These are phyloP conservation scores for Melanotaenia duboulayi DNA, from an alignment of 2,113 vertebrate species.

Conservation along the genomic window DNA sequence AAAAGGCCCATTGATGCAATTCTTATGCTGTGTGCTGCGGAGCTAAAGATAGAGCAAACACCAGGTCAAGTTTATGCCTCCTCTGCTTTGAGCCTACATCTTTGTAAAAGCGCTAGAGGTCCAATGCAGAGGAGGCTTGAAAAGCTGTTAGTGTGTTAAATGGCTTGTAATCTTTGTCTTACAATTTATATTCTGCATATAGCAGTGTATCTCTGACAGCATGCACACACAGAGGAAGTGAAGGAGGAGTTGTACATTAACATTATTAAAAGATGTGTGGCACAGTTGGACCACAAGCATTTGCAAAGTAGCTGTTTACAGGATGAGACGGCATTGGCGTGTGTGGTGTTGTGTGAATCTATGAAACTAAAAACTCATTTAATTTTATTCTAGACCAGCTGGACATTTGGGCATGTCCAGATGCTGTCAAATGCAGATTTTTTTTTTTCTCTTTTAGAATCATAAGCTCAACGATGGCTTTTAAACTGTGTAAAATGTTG, in stretches of 20 bases:
- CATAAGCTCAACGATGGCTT: not conserved
- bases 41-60: slow-evolving; percentile 63
- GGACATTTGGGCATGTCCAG: not conserved
- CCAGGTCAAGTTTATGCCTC: slow-evolving; percentile 41
- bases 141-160: slow-evolving; percentile 10
- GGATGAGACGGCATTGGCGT: not conserved
- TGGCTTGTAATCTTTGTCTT: slow-evolving; percentile 7
- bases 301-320: slow-evolving; percentile 3
- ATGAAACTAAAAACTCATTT: not conserved
- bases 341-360: not conserved
- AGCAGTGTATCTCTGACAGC: slow-evolving; percentile 3
- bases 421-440: not conserved
- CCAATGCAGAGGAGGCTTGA: slow-evolving; percentile 4
- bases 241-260: not conserved
- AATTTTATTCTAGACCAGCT: not conserved
- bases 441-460: not conserved
- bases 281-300: not conserved
- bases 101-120: slow-evolving; percentile 35
- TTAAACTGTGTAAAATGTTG: slow-evolving; percentile 1
- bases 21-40: slow-evolving; percentile 35
- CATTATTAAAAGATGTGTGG: slow-evolving; percentile 23
- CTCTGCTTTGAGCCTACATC: slow-evolving; percentile 30
- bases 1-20: slow-evolving; percentile 36
- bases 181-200: not conserved
- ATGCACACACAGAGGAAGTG: not conserved